A percentile compares a stretch with the other conserved stretches of the same genome.
phyloP scores from a whole-genome alignment of 2,113 vertebrate species.

The Odocoileus virginianus region DNA sequence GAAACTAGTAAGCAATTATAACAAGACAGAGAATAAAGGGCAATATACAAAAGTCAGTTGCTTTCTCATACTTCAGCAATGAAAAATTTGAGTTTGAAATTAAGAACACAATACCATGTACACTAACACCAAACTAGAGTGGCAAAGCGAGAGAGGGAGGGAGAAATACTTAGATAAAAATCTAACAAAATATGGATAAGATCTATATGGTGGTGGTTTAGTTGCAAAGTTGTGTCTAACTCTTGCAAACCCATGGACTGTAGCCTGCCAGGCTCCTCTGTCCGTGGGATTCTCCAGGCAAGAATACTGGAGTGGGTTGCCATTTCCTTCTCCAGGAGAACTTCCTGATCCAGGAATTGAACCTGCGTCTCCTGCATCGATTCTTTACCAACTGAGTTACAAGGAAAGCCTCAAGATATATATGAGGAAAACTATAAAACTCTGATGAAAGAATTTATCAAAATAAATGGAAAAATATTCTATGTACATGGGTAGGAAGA shows the following conservation, averaged over 20 bases:
- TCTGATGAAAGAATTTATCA: neutral
- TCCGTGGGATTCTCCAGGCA: neutral
- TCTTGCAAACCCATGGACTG: neutral
- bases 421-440: neutral
- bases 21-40: neutral
- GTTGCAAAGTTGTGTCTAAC: rapidly evolving
- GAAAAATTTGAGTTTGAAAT: neutral
- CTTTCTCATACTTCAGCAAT: neutral
- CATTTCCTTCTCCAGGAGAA: neutral
- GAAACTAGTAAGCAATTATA: neutral
- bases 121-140: neutral
- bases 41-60: neutral
- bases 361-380: neutral
- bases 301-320: neutral
- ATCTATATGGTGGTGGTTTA: neutral
- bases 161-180: neutral
- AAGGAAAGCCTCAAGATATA: neutral
- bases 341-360: neutral
- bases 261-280: neutral
- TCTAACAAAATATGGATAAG: neutral
- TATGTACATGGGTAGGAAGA: neutral
- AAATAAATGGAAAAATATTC: neutral
- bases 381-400: neutral
- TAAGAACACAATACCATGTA: neutral
- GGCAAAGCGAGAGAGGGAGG: rapidly evolving